These are phyloP conservation scores for Sylvicola fuscatus DNA, from an alignment of 2,888 invertebrate species.

Conservation along the genomic window DNA sequence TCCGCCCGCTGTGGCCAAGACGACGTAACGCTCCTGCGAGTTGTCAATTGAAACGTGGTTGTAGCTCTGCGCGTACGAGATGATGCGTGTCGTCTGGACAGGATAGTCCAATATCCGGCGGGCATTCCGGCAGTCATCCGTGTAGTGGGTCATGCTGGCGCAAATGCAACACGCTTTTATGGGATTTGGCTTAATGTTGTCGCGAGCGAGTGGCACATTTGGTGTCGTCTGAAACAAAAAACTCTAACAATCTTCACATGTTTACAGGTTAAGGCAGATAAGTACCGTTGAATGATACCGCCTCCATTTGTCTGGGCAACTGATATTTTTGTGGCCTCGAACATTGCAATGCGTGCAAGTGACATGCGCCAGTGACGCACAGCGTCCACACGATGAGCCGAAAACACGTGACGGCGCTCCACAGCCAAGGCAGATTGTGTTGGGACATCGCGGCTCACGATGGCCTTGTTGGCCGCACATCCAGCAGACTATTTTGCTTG, in stretches of 20 bases:
- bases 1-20: no score
- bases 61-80: conserved; percentile 16
- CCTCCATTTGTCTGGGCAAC: conserved; percentile 57
- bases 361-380: conserved; percentile 23
- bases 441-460: conserved; percentile 41
- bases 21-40: no score
- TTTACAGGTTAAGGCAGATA: no score
- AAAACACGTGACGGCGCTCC: conserved; percentile 37
- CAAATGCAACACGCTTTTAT: conserved; percentile 35
- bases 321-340: conserved; percentile 34
- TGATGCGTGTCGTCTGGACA: conserved; percentile 11
- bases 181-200: conserved; percentile 10
- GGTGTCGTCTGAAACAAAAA: conserved; percentile 2
- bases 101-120: conserved; percentile 18
- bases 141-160: conserved; percentile 29
- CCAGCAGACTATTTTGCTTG: conserved; percentile 33
- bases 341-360: conserved; percentile 40
- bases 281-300: conserved; percentile 51
- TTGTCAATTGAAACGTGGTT: no score
- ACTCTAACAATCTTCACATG: conserved; percentile 1
- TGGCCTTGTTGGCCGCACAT: conserved; percentile 51
- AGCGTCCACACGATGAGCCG: conserved; percentile 37
- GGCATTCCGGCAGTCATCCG: conserved; percentile 18
- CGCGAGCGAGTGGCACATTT: not conserved
- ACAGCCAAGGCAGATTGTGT: conserved; percentile 51